phyloP scores from a whole-genome alignment of 2,888 invertebrate genomes.

The Peribatodes rhomboidaria region DNA sequence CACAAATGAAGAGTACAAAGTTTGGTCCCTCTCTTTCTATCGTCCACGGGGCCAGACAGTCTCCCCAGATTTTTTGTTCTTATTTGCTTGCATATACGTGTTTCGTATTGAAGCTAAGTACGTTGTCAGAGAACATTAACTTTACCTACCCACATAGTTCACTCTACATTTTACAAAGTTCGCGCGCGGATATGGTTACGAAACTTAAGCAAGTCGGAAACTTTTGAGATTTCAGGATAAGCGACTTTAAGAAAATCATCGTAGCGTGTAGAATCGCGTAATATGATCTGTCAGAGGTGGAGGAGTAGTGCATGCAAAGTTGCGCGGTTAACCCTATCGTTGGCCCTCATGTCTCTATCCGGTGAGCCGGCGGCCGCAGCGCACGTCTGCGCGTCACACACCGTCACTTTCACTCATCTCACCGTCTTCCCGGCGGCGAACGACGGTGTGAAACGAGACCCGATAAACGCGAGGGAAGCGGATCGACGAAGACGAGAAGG shows the following conservation, averaged over 20 bases:
- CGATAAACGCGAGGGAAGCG: slow-evolving; percentile 78
- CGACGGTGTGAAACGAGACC: slow-evolving; percentile 75
- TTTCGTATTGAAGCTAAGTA: background rate
- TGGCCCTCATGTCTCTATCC: slow-evolving; percentile 56
- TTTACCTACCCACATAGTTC: background rate
- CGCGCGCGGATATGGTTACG: slow-evolving; percentile 60
- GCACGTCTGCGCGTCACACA: slow-evolving; percentile 63
- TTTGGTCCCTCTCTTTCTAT: slow-evolving; percentile 74
- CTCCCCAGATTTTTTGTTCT: slow-evolving; percentile 50
- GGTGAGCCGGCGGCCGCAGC: slow-evolving; percentile 55
- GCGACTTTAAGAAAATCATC: slow-evolving; percentile 53
- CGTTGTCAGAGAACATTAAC: background rate
- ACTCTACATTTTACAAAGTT: slow-evolving; percentile 19
- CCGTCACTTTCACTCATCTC: slow-evolving; percentile 66
- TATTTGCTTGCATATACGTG: slow-evolving; percentile 57
- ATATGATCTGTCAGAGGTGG: slow-evolving; percentile 63
- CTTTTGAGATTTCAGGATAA: slow-evolving; percentile 41
- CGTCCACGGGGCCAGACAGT: slow-evolving; percentile 60
- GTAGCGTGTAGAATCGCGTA: slow-evolving; percentile 62
- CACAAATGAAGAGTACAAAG: slow-evolving; percentile 81
- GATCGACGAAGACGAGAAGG: slow-evolving; percentile 67
- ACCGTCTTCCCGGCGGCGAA: slow-evolving; percentile 73
- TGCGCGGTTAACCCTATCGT: slow-evolving; percentile 75
- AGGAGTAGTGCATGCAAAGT: slow-evolving; percentile 69
- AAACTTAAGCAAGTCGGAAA: slow-evolving; percentile 60